Evolutionary conservation across 2,888 invertebrate genomes (phyloP).

Genomic region (Ametastegia equiseti): DNA sequence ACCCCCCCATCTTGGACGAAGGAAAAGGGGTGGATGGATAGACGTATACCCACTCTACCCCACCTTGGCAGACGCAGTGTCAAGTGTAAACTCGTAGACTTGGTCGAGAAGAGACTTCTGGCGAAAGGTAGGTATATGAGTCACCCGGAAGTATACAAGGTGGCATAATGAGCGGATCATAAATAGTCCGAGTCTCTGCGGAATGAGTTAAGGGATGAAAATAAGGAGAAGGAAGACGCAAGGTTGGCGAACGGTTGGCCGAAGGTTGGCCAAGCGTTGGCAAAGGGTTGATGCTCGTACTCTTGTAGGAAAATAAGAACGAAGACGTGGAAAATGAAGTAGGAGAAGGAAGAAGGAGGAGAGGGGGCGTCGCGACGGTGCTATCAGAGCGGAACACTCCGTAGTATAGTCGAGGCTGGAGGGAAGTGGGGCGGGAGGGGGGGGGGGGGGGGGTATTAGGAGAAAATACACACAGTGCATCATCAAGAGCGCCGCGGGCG

Average conservation of each 20-base stretch:
- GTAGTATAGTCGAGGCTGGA: slow-evolving; percentile 48
- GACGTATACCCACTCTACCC: not conserved
- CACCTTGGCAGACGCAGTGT: not conserved
- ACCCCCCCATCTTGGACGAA: too few relatives aligned
- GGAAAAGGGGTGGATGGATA: too few relatives aligned
- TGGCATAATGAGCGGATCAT: slow-evolving; percentile 49
- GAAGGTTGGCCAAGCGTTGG: too few relatives aligned
- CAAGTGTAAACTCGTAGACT: not conserved
- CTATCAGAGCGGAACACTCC: slow-evolving; percentile 63
- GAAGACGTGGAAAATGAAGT: slow-evolving; percentile 45
- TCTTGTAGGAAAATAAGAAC: slow-evolving; percentile 31
- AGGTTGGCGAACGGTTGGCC: too few relatives aligned
- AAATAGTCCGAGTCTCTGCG: slow-evolving; percentile 48
- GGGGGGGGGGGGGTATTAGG: slow-evolving; percentile 58
- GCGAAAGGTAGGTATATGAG: too few relatives aligned
- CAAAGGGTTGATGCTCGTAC: slow-evolving; percentile 27
- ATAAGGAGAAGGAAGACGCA: slow-evolving; percentile 37
- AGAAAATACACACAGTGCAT: slow-evolving; percentile 69
- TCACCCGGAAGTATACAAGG: not conserved
- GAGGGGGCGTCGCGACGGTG: too few relatives aligned
- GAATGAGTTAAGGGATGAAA: slow-evolving; percentile 24
- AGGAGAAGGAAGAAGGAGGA: not conserved
- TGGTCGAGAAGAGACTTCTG: not conserved
- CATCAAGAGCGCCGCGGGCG: slow-evolving; percentile 66
- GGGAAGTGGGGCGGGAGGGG: too few relatives aligned